A percentile compares a stretch with the other conserved stretches of the same genome.
Conservation (phyloP, 1,140 invertebrate species). For the Neoseiulus cucumeris region DNA sequence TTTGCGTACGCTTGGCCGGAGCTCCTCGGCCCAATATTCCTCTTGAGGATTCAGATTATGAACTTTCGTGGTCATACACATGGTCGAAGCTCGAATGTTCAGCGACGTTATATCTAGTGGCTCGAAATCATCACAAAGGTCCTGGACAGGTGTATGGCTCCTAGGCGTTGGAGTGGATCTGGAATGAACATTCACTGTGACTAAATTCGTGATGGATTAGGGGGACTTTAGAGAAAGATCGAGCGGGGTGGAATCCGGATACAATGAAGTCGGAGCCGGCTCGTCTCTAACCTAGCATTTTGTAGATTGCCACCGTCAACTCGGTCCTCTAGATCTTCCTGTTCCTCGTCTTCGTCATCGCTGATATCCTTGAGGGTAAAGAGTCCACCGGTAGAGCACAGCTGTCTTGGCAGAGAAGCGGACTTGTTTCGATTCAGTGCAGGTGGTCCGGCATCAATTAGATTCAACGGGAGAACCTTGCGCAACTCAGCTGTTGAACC, state of each 20-base stretch:
- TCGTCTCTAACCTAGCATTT: neutral
- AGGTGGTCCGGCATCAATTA: slow-evolving; percentile 10
- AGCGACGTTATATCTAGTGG: slow-evolving; percentile 50
- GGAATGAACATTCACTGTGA: neutral
- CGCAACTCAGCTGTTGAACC: neutral
- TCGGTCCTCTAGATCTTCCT: neutral
- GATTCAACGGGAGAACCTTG: slow-evolving; percentile 10
- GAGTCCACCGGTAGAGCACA: neutral
- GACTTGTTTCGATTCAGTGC: neutral
- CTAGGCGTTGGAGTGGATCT: neutral
- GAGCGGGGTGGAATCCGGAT: neutral
- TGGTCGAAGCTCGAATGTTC: slow-evolving; percentile 69
- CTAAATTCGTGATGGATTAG: neutral
- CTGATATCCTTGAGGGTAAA: neutral
- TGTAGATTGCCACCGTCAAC: neutral
- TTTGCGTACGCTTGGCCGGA: slow-evolving; percentile 57
- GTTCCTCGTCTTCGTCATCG: neutral
- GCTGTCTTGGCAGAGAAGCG: neutral
- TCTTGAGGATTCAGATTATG: slow-evolving; percentile 18
- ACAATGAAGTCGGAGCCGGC: no score
- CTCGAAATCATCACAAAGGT: slow-evolving; percentile 15
- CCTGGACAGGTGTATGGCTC: slow-evolving; percentile 1
- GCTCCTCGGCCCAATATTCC: slow-evolving; percentile 44
- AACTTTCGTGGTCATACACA: slow-evolving; percentile 55
- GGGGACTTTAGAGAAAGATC: neutral